Conservation (phyloP, 1,140 invertebrate genomes). For the Drosophila novamexicana region DNA sequence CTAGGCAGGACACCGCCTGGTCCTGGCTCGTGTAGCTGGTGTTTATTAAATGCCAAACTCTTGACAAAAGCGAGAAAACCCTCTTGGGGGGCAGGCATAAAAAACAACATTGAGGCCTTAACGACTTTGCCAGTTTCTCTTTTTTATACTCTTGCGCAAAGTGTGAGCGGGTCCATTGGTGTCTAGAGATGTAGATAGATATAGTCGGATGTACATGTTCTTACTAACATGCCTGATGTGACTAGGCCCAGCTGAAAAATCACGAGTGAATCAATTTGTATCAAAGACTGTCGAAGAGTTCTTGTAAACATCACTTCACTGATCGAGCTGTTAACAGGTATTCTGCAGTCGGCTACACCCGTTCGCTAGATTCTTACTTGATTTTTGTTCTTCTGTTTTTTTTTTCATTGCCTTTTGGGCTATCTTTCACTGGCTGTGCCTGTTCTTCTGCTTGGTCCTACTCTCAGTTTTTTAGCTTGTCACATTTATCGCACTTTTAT, state of each 20-base stretch:
- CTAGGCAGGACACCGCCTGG: conserved; percentile 17
- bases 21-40: conserved; percentile 17
- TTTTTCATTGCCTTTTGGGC: conserved; percentile 36
- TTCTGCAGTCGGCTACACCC: too few species aligned
- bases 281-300: too few species aligned
- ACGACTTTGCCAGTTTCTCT: conserved; percentile 62
- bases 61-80: conserved; percentile 52
- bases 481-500: conserved; percentile 82
- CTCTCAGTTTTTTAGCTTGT: conserved; percentile 41
- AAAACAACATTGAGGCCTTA: conserved; percentile 53
- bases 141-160: too few species aligned
- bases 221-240: too few species aligned
- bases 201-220: too few species aligned
- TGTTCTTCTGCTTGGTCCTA: neutral
- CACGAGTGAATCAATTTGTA: too few species aligned
- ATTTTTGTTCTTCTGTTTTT: conserved; percentile 18
- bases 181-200: too few species aligned
- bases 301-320: too few species aligned
- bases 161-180: too few species aligned
- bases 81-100: conserved; percentile 48
- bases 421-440: conserved; percentile 15
- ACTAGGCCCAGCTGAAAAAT: too few species aligned
- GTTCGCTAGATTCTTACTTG: too few species aligned
- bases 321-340: too few species aligned
- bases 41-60: conserved; percentile 73